Base-by-base conservation (phyloP, 2,113 vertebrate species). In the Calyptomena viridis region DNA sequence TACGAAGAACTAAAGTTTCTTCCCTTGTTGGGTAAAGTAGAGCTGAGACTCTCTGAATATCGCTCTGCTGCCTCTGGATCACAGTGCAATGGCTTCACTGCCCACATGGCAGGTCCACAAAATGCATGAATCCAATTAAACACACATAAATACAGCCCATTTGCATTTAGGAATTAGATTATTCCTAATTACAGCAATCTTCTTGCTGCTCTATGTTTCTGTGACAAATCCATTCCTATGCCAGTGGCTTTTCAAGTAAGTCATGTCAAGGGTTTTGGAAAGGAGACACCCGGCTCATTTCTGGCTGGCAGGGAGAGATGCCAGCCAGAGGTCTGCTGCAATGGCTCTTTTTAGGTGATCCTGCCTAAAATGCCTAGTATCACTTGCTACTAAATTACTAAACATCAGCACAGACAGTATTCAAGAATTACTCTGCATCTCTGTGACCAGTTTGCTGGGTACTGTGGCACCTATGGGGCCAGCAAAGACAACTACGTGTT, bases 251-350 rank as follows among this genome's bases (percentile, higher is more conserved):
- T 44, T 69, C 58, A 56, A 49, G 15, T 31, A 91, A 87, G 30
- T 83, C 30, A 9, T 60, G 59, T 76, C 74, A 91, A 94, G 82
- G 84, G 56, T 87, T 91, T 90, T 90, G 85, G 87, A 87, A 94
- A 91, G 44, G 49, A 72, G 63, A 91, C 59, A 68, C 46, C 7
- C 74, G 40, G 44, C 62, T 84, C 40, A 22, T 64, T 91, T 85
- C 1, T 8, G 69, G 68, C 46, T 89, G 46, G n/a, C 50, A 89
- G 37, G 18, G 58, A 66, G 16, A 80, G 50, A 21, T 44, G 67
- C 23, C 66, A 82, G 68, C 31, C 52, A 72, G n/a, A 86, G 27
- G 39, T 72, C 72, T 69, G 76, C 80, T 91, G 81, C 1, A 14
- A 85, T 25, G 30, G 66, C 40, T 91, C 44, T 72, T 84, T 55